These are phyloP conservation scores for Molossus molossus DNA, from an alignment of 2,797 vertebrate genomes.

Conservation along the genomic window DNA sequence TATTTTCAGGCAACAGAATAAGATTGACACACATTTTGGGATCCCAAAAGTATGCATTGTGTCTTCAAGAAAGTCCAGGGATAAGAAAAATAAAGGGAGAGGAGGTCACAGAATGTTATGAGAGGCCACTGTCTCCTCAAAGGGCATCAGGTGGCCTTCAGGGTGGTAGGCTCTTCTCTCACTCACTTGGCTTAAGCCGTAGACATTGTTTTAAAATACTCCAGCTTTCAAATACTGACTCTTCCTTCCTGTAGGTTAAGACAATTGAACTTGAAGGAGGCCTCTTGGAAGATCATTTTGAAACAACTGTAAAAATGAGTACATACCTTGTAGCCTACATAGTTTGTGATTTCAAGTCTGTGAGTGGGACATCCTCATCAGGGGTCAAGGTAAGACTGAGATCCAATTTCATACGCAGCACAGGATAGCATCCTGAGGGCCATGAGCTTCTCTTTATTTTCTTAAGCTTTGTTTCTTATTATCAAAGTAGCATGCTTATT, in stretches of 20 bases:
- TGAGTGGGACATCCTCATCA: slow-evolving; percentile 89
- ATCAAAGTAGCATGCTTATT: slow-evolving; percentile 32
- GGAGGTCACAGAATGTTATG: background rate
- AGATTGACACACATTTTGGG: background rate
- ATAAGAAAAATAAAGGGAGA: background rate
- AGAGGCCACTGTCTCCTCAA: background rate
- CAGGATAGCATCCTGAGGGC: background rate
- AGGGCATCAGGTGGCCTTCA: background rate
- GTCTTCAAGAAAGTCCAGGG: background rate
- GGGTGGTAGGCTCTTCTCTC: background rate
- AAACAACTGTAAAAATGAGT: slow-evolving; percentile 92
- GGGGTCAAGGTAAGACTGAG: slow-evolving; percentile 89
- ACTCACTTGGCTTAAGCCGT: background rate
- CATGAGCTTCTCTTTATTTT: slow-evolving; percentile 17
- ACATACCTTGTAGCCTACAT: slow-evolving; percentile 92
- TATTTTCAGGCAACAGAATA: slow-evolving; percentile 48
- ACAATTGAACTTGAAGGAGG: slow-evolving; percentile 85
- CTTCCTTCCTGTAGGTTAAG: slow-evolving; percentile 87
- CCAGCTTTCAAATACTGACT: background rate
- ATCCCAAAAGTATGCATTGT: background rate
- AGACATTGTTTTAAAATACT: background rate
- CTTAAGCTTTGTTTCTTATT: background rate
- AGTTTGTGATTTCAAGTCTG: slow-evolving; percentile 92
- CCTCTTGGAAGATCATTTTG: slow-evolving; percentile 91
- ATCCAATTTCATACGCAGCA: background rate